Evolutionary conservation across 2,888 invertebrate species (phyloP).

Genomic region (Eretmocerus hayati): DNA sequence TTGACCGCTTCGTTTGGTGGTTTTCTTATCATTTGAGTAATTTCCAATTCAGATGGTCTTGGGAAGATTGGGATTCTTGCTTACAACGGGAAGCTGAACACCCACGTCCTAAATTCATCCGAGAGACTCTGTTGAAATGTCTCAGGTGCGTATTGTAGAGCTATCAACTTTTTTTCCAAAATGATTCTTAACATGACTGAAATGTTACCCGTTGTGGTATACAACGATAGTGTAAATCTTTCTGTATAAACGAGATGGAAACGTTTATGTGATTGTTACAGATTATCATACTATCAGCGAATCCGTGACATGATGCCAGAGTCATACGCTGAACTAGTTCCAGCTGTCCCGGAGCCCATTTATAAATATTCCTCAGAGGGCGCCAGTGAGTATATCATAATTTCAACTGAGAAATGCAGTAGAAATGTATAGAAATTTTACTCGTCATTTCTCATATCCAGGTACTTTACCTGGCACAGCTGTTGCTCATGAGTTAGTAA

Average conservation of each 20-base stretch:
- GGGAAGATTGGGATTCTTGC: slow-evolving; percentile 93
- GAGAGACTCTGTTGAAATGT: slow-evolving; percentile 84
- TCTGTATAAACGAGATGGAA: too few relatives aligned
- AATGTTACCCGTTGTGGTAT: too few relatives aligned
- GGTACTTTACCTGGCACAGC: slow-evolving; percentile 72
- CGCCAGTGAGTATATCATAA: slow-evolving; percentile 79
- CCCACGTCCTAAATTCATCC: slow-evolving; percentile 90
- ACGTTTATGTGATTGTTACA: slow-evolving; percentile 44
- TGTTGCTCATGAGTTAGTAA: slow-evolving; percentile 79
- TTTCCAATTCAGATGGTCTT: slow-evolving; percentile 98
- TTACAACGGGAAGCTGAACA: slow-evolving; percentile 78
- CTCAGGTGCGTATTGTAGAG: slow-evolving; percentile 61
- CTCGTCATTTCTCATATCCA: slow-evolving; percentile 32
- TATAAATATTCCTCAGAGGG: slow-evolving; percentile 89
- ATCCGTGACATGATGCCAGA: slow-evolving; percentile 89
- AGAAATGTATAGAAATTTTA: not conserved
- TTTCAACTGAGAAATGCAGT: not conserved
- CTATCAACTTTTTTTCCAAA: not conserved
- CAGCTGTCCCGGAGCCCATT: slow-evolving; percentile 74
- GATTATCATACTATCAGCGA: slow-evolving; percentile 89
- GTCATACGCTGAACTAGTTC: slow-evolving; percentile 75
- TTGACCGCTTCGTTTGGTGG: slow-evolving; percentile 96
- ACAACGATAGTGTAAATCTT: too few relatives aligned
- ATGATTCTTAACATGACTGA: slow-evolving; percentile 5
- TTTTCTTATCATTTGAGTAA: slow-evolving; percentile 98